Conservation (phyloP, 2,113 vertebrate species). For the Phrynosoma platyrhinos region DNA sequence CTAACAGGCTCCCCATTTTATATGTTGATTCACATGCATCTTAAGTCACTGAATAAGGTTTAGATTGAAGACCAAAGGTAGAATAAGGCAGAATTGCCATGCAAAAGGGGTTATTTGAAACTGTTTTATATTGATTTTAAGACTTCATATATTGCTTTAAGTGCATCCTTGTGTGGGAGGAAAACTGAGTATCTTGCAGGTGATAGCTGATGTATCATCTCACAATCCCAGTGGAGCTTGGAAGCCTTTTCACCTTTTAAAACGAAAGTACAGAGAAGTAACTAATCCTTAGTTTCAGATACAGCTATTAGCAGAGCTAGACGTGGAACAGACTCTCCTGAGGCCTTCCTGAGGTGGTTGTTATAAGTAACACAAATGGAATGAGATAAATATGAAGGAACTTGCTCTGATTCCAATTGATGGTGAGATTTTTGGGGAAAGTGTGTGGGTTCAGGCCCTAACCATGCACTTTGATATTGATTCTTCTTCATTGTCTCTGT, state of each 20-base stretch:
- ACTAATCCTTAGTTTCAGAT: background rate
- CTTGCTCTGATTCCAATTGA: background rate
- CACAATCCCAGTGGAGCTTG: background rate
- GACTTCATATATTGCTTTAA: background rate
- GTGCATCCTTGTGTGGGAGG: background rate
- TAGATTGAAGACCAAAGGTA: too few relatives aligned
- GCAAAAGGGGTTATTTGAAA: background rate
- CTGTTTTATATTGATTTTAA: background rate
- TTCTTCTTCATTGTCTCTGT: too few relatives aligned
- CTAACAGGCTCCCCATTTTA: too few relatives aligned
- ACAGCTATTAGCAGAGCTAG: background rate
- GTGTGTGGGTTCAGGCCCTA: background rate
- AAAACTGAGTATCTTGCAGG: background rate
- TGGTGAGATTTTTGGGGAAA: background rate
- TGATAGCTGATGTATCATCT: background rate
- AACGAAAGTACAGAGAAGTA: background rate
- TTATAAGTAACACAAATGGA: background rate
- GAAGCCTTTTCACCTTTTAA: conserved; percentile 14
- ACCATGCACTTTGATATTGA: background rate
- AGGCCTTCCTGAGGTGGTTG: background rate
- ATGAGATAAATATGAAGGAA: conserved; percentile 9
- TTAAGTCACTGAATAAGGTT: background rate
- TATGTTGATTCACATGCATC: too few relatives aligned
- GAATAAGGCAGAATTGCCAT: background rate
- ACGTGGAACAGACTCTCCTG: conserved; percentile 2